Percentiles rank a stretch among this genome's conserved stretches.
Evolutionary conservation across 2,113 vertebrate genomes (phyloP).

Genomic region (Hydrochoerus hydrochaeris): DNA sequence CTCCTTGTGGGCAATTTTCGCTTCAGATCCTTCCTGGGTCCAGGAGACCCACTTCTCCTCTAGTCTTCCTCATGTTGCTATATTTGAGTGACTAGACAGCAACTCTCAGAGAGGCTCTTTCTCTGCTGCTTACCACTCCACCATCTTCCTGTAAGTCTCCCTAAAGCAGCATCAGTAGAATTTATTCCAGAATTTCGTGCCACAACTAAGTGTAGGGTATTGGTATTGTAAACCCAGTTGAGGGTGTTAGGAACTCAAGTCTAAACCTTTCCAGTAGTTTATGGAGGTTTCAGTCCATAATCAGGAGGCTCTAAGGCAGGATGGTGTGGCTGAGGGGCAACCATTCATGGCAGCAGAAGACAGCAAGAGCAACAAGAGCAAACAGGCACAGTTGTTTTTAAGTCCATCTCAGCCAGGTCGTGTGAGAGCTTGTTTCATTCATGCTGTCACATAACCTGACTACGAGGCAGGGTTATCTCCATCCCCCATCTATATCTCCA

Average conservation of each 20-base stretch:
- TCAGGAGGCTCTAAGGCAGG: neutral
- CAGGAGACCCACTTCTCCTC: no score
- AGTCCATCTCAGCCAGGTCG: neutral
- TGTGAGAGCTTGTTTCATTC: neutral
- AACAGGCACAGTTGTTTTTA: neutral
- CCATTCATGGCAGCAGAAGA: neutral
- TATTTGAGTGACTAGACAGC: no score
- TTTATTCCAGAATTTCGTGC: neutral
- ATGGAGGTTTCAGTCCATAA: neutral
- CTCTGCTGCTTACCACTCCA: no score
- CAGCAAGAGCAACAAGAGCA: neutral
- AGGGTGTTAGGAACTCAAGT: neutral
- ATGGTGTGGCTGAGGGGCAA: neutral
- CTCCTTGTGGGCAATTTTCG: no score
- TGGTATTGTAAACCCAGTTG: neutral
- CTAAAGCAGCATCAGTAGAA: neutral
- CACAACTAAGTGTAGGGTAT: neutral
- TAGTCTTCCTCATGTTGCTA: no score
- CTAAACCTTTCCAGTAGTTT: neutral
- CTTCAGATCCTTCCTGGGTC: no score
- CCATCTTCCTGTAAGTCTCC: no score
- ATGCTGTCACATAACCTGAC: neutral
- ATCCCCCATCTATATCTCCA: no score
- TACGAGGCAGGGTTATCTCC: neutral
- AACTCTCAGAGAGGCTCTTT: no score